Base-by-base conservation (phyloP, 2,797 vertebrate genomes). In the Mionectes olivaceus region DNA sequence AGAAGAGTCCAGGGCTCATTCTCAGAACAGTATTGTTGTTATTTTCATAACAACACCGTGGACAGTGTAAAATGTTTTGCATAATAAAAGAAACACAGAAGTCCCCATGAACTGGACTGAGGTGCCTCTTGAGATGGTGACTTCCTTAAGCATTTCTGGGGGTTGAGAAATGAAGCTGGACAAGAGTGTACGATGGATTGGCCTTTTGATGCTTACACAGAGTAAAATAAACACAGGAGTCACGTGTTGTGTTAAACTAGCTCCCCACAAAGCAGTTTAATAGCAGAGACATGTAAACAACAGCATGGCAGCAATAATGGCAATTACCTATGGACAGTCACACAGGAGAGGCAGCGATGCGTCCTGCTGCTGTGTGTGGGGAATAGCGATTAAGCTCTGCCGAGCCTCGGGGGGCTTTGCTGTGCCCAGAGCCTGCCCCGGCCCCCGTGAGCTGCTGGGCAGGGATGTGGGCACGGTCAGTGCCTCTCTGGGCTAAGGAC, bases 401-500 rank as follows among this genome's bases (percentile, higher is more conserved):
- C 0, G 5, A 55, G 30, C 0, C 0, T 1, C 3, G 0, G 25
- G 50, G 63, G 25, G 39, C 33, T 37, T 24, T 68, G 28, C 74
- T 50, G 22, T 9, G 27, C 25, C 35, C 0, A 22, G n/a, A 65
- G 33, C 32, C 35, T 12, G 11, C 6, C 46, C 41, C 0, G 0
- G 32, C 28, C 60, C 28, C 55, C 3, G 7, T 8, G 37, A 28
- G 14, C 19, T n/a, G 32, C 32, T 8, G 21, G 23, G 3, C 3
- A 2, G 11, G 32, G n/a, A 41, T n/a, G 47, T 3, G 5, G 65
- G 25, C 19, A 19, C 1, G 0, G 19, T 9, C 5, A 0, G 43
- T 32, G 39, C 39, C 33, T 10, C 12, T 14, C 64, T 49, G 39
- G 0, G 1, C 52, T 25, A 15, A 37, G 33, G 21, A 19, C 43